Evolutionary conservation across 2,888 invertebrate species (phyloP).

Genomic region (Dinocampus coccinellae): DNA sequence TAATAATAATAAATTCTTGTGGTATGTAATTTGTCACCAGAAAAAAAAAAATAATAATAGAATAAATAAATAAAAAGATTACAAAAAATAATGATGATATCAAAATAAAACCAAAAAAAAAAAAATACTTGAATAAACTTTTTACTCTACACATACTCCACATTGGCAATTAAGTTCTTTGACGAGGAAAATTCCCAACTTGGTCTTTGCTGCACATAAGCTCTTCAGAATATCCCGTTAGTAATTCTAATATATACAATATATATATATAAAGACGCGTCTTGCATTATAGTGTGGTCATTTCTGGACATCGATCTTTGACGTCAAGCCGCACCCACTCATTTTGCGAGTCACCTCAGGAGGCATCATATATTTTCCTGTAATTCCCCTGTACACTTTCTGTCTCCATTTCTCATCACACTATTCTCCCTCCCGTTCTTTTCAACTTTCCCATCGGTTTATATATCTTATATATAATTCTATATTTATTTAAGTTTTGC

Average conservation of each 20-base stretch:
- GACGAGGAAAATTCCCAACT: background rate
- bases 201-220: background rate
- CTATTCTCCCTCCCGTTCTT: background rate
- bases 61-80: too few species aligned
- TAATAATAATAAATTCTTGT: too few species aligned
- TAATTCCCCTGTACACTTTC: background rate
- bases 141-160: background rate
- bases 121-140: background rate
- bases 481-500: background rate
- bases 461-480: background rate
- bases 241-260: background rate
- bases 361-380: slow-evolving; percentile 12
- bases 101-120: background rate
- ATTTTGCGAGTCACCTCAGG: slow-evolving; percentile 31
- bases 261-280: background rate
- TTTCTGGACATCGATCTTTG: slow-evolving; percentile 45
- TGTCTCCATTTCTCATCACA: background rate
- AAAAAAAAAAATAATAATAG: too few species aligned
- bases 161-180: background rate
- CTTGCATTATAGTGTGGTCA: slow-evolving; percentile 34
- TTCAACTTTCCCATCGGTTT: too few species aligned
- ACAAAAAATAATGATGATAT: too few species aligned
- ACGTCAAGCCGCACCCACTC: slow-evolving; percentile 45
- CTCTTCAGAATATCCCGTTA: background rate
- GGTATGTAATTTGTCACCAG: too few species aligned